phyloP scores from a whole-genome alignment of 2,113 vertebrate genomes.

The Tinamus guttatus region DNA sequence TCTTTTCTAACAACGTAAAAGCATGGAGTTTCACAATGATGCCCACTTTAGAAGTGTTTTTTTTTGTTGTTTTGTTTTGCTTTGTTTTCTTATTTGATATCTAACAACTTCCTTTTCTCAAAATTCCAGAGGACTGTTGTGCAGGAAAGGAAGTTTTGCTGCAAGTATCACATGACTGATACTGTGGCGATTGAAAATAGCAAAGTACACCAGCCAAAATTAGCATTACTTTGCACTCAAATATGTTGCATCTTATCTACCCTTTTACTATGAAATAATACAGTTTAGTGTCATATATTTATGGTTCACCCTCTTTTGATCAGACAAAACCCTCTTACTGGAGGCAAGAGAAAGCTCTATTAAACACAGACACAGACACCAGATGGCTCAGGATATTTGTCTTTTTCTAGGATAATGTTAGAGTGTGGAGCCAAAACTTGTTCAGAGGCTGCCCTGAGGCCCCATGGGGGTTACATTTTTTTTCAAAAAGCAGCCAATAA shows the following conservation, averaged over 20 bases:
- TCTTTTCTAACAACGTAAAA: background rate
- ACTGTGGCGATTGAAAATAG: background rate
- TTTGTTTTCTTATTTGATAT: background rate
- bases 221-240: background rate
- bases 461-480: background rate
- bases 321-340: background rate
- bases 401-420: background rate
- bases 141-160: background rate
- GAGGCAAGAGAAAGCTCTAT: background rate
- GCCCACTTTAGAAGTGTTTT: background rate
- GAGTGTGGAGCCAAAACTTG: background rate
- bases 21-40: background rate
- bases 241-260: background rate
- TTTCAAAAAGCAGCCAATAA: slow-evolving; percentile 17
- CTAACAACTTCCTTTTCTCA: background rate
- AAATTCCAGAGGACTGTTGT: background rate
- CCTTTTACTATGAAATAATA: background rate
- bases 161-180: background rate
- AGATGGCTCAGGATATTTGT: background rate
- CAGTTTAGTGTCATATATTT: background rate
- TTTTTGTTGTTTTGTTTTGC: background rate
- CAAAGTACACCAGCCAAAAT: background rate
- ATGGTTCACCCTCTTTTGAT: background rate
- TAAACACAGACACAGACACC: background rate
- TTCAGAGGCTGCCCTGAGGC: slow-evolving; percentile 24